Evolutionary conservation across 2,888 invertebrate species (phyloP).

Genomic region (Drosophila siamana): DNA sequence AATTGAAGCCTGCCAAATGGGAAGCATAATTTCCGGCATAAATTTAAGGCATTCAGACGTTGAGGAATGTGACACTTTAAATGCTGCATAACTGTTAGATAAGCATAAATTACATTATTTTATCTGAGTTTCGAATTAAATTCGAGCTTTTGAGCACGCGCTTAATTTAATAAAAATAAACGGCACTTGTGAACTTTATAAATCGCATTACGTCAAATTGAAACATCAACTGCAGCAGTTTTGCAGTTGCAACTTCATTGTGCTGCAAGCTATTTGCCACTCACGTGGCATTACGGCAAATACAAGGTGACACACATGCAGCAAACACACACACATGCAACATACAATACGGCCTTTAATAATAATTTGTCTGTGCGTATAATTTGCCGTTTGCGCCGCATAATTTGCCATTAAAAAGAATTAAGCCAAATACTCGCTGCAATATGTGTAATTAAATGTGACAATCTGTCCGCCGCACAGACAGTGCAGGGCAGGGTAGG

Average conservation of each 20-base stretch:
- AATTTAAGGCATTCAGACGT: conserved; percentile 30
- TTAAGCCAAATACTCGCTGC: conserved; percentile 45
- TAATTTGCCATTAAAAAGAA: conserved; percentile 67
- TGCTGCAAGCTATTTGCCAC: conserved; percentile 33
- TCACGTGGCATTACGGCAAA: conserved; percentile 29
- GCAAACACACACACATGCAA: conserved; percentile 4
- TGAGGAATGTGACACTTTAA: background rate
- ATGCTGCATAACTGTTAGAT: background rate
- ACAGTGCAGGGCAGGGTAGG: background rate
- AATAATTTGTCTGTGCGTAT: conserved; percentile 52
- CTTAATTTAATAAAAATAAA: conserved; percentile 2
- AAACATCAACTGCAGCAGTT: conserved; percentile 30
- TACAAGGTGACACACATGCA: conserved; percentile 13
- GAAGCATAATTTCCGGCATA: conserved; percentile 23
- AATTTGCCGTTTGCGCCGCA: conserved; percentile 45
- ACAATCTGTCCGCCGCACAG: conserved; percentile 41
- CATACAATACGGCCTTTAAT: conserved; percentile 47
- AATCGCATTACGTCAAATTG: conserved; percentile 29
- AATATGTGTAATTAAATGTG: conserved; percentile 61
- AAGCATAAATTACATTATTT: background rate
- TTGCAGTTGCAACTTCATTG: conserved; percentile 27
- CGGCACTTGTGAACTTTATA: conserved; percentile 3
- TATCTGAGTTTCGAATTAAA: background rate
- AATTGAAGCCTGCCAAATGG: conserved; percentile 34
- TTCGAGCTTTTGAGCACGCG: background rate